Conservation (phyloP, 2,113 vertebrate genomes). For the Campylorhamphus procurvoides region DNA sequence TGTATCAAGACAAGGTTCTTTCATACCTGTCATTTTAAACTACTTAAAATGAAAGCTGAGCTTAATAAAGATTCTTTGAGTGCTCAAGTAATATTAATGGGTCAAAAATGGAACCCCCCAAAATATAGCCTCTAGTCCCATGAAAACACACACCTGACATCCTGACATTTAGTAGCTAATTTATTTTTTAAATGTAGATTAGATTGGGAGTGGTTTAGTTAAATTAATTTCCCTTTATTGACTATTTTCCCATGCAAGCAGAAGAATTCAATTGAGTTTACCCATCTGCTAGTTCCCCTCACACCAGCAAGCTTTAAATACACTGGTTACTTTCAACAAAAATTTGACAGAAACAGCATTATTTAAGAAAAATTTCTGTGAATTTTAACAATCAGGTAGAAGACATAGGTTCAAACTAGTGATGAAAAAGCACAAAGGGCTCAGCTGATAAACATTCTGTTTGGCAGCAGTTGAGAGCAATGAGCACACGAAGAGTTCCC, state of each 20-base stretch:
- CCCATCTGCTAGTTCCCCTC: background rate
- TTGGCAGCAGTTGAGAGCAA: background rate
- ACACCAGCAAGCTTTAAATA: background rate
- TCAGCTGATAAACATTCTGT: background rate
- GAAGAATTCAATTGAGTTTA: background rate
- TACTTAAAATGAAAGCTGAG: background rate
- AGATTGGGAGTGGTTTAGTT: background rate
- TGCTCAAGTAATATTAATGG: background rate
- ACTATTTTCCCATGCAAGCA: background rate
- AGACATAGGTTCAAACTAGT: background rate
- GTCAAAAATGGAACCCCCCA: background rate
- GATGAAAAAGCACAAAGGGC: background rate
- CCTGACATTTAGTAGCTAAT: background rate
- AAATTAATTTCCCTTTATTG: background rate
- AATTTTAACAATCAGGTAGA: background rate
- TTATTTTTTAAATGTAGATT: background rate
- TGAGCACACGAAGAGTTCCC: background rate
- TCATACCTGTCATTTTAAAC: background rate
- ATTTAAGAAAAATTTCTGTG: background rate
- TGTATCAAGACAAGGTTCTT: background rate
- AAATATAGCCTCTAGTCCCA: background rate
- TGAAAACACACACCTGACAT: background rate
- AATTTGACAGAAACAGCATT: background rate
- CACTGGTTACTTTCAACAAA: background rate
- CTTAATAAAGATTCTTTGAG: background rate